These are phyloP conservation scores for Lamprologus callipterus DNA, from an alignment of 2,113 vertebrate species.

Conservation along the genomic window DNA sequence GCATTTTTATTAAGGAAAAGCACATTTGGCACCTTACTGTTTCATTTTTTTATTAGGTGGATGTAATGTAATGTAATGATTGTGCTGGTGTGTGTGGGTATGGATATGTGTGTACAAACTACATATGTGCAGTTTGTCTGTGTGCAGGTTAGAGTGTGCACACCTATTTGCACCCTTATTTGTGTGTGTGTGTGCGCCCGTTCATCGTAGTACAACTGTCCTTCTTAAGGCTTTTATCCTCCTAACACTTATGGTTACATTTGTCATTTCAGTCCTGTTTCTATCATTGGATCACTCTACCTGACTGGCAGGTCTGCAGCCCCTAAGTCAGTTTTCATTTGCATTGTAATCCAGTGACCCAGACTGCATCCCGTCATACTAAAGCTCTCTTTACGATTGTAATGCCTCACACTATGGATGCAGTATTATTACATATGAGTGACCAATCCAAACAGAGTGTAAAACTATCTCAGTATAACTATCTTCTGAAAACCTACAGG, in stretches of 20 bases:
- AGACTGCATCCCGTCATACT: background rate
- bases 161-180: background rate
- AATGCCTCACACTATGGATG: background rate
- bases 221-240: constrained; percentile 35
- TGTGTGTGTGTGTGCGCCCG: background rate
- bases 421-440: background rate
- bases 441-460: background rate
- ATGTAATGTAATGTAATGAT: constrained; percentile 63
- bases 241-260: constrained; percentile 24
- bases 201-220: constrained; percentile 6
- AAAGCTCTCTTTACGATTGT: background rate
- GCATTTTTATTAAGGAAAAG: constrained; percentile 71
- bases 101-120: background rate
- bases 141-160: background rate
- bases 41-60: constrained; percentile 59
- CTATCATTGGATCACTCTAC: constrained; percentile 7
- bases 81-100: constrained; percentile 8
- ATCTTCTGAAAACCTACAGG: background rate
- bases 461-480: background rate
- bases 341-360: constrained; percentile 30
- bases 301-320: constrained; percentile 28
- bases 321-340: constrained; percentile 45
- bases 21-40: constrained; percentile 57
- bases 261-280: constrained; percentile 35
- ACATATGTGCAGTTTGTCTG: background rate